These are phyloP conservation scores for Leucophenga montana DNA, from an alignment of 2,888 invertebrate genomes.

Conservation along the genomic window DNA sequence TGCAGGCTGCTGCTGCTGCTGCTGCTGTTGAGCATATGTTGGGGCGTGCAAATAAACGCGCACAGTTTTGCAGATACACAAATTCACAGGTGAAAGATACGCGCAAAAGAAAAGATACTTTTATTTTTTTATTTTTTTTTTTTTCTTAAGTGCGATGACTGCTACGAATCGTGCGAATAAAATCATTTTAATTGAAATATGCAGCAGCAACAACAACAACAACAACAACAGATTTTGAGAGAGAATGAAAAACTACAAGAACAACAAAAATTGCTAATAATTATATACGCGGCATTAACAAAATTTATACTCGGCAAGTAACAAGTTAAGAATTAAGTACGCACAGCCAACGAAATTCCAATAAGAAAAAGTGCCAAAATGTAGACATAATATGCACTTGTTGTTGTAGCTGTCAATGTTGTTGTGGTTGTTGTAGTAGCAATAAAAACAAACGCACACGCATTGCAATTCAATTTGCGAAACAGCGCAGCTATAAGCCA, in stretches of 20 bases:
- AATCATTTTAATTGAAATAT: conserved; percentile 42
- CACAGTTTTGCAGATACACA: no score
- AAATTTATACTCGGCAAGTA: conserved; percentile 17
- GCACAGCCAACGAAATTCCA: background rate
- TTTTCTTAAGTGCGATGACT: background rate
- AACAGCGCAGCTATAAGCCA: conserved; percentile 17
- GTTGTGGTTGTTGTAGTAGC: conserved; percentile 4
- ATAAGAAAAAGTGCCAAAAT: conserved; percentile 3
- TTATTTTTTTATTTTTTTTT: background rate
- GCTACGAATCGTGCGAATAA: conserved; percentile 40
- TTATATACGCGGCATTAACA: conserved; percentile 36
- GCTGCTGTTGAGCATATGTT: conserved; percentile 3
- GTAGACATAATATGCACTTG: conserved; percentile 13
- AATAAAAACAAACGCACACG: conserved; percentile 10
- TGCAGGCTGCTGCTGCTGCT: no score
- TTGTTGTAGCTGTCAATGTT: conserved; percentile 12
- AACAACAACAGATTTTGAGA: background rate
- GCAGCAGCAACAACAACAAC: conserved; percentile 23
- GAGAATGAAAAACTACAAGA: conserved; percentile 21
- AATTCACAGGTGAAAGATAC: conserved; percentile 18
- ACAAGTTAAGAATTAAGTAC: background rate
- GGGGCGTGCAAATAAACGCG: conserved; percentile 13
- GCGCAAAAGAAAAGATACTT: conserved; percentile 1
- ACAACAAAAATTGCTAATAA: conserved; percentile 24
- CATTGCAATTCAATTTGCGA: conserved; percentile 21